These are phyloP conservation scores for Catalaphyllia jardinei DNA, from an alignment of 64 coral and sea anemone genomes.

Conservation along the genomic window DNA sequence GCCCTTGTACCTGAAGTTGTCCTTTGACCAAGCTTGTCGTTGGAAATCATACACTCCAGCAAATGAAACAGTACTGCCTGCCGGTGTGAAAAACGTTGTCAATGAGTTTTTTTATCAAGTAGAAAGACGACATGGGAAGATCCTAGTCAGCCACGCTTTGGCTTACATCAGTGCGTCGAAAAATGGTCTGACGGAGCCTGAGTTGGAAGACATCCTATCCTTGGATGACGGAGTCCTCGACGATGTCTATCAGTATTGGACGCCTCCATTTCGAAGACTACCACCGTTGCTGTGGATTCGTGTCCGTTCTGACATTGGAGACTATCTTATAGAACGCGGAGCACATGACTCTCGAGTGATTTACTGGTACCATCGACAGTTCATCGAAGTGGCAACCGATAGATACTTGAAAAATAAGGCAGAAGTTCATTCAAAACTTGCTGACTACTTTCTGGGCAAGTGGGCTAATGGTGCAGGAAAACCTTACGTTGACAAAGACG, in stretches of 20 bases:
- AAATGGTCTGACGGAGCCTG: conserved; percentile 75
- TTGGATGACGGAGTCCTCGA: conserved; percentile 77
- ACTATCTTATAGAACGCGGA: conserved; percentile 71
- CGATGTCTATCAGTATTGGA: conserved; percentile 89
- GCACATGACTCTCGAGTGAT: conserved; percentile 66
- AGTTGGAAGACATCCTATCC: conserved; percentile 75
- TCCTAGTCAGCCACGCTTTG: conserved; percentile 62
- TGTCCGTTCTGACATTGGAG: conserved; percentile 62
- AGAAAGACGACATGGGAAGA: conserved; percentile 60
- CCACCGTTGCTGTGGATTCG: conserved; percentile 80
- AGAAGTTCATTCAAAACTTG: conserved; percentile 58
- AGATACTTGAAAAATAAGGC: conserved; percentile 30
- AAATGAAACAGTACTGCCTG: conserved; percentile 25
- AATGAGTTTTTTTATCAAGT: conserved; percentile 64
- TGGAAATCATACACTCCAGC: conserved; percentile 77
- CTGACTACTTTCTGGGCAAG: conserved; percentile 64
- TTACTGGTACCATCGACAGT: conserved; percentile 90
- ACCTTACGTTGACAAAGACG: conserved; percentile 53
- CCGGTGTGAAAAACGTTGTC: conserved; percentile 38
- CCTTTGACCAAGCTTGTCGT: conserved; percentile 70
- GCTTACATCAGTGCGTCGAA: conserved; percentile 74
- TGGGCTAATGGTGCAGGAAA: conserved; percentile 65
- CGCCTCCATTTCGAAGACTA: conserved; percentile 72
- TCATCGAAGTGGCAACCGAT: conserved; percentile 68
- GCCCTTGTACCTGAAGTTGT: conserved; percentile 62